Evolutionary conservation across 2,888 invertebrate species (phyloP), one percentile per base, ranked within the genome.

Genomic region (Drosophila limbata): DNA sequence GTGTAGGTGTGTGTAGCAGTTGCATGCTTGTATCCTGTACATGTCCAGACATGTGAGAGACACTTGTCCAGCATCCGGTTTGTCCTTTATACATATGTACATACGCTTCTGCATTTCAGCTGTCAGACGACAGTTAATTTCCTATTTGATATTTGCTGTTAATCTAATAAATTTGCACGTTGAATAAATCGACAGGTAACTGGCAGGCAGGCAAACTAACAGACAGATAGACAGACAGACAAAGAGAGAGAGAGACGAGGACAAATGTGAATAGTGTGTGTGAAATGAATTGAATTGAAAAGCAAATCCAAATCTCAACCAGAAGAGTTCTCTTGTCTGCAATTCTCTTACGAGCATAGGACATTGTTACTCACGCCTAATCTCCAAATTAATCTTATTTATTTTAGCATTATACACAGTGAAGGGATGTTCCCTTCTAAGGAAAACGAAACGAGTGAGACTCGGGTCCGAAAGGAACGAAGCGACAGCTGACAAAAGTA

Each of bases 131-230:
- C 85, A 85, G 86, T 88, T 85, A 85, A 85, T 85, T 85, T 85
- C 85, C 85, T 89, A 75, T 89, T 85, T 85, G 85, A 89, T 85
- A 87, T 85, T 89, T 85, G 89, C 77, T 89, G 85, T 85, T 89
- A 85, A 89, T 84, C 88, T 84, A 89, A 87, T 85, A 82, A 88
- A 85, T 88, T 82, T 76, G 81, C 75, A 77, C 74, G 68, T 66
- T 62, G 68, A 59, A 64, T 65, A 44, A 70, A 83, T 80, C 69
- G 55, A 55, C 25, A 33, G 42, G 52, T 40, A 40, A 10, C n/a
- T 25, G 15, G 1, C 28, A 47, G 9, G 3, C 37, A 37, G 37
- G n/a, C 8, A 37, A 6, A 6, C 37, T 37, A 37, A 37, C 28
- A 28, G 28, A 28, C 8, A 8, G 6, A 25, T 1, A 6, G 21